A percentile compares a stretch with the other conserved stretches of the same genome.
These are phyloP conservation scores for Alloscopus bannaensis DNA, from an alignment of 2,888 invertebrate genomes.

Conservation along the genomic window DNA sequence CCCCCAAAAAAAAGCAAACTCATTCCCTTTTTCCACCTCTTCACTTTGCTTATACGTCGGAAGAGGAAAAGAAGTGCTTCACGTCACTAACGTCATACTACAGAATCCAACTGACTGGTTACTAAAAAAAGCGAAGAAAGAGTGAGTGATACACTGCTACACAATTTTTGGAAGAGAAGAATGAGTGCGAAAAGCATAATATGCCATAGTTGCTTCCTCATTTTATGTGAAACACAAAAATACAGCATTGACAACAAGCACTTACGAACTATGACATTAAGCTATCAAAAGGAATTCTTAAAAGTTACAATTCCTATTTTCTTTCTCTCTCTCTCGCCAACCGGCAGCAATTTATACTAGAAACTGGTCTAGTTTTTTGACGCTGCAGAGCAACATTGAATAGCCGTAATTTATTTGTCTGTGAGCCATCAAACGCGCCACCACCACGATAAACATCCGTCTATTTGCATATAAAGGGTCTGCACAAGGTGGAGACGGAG, in stretches of 20 bases:
- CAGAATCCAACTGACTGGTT: conserved; percentile 31
- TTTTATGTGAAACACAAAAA: too few relatives aligned
- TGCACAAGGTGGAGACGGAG: too few relatives aligned
- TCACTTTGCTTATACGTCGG: conserved; percentile 29
- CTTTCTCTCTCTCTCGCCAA: background rate
- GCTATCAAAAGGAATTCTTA: conserved; percentile 24
- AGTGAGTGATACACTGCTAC: too few relatives aligned
- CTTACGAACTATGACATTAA: background rate
- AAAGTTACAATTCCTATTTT: background rate
- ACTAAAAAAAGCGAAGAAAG: too few relatives aligned
- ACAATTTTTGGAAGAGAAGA: too few relatives aligned
- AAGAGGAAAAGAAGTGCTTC: too few relatives aligned
- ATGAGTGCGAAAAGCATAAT: conserved; percentile 34
- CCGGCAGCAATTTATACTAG: background rate
- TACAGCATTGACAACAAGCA: background rate
- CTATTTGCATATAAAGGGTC: too few relatives aligned
- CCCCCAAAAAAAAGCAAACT: too few relatives aligned
- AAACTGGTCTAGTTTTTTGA: background rate
- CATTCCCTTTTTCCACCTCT: conserved; percentile 3
- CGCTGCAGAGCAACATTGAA: conserved; percentile 2
- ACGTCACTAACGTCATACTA: conserved; percentile 42
- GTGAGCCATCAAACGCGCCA: too few relatives aligned
- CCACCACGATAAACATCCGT: too few relatives aligned
- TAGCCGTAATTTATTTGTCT: conserved; percentile 9
- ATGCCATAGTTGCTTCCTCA: conserved; percentile 33